Base-by-base conservation (phyloP, 2,113 vertebrate genomes). In the Lophochroa leadbeateri region DNA sequence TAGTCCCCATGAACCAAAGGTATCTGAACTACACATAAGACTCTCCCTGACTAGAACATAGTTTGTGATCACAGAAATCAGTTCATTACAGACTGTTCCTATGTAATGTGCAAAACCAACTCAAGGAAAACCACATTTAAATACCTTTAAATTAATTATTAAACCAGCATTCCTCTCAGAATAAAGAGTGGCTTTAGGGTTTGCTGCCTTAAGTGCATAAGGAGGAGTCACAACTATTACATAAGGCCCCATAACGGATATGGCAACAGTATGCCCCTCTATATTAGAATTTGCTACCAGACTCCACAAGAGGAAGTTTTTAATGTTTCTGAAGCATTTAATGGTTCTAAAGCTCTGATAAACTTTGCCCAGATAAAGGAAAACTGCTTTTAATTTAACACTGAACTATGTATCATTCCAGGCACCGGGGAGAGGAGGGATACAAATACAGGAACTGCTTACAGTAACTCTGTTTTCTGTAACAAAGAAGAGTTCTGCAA, bases 401-500 rank as follows among this genome's bases (percentile, higher is more conserved):
- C 35, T 25, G 64, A 72, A 76, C 53, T 70, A 46, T 2, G 2
- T 21, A 14, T 44, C 23, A 17, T 50, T 81, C 14, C 28, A 77
- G 89, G 47, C 33, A 23, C 79, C 14, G 33, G 58, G 47, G 37
- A 74, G 41, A 86, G 29, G 44, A 35, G 31, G 17, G 50, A 55
- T 5, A 43, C 9, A 44, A 25, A 18, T 1, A 21, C 9, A 83
- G 49, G 44, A 46, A 19, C 5, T 47, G 81, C 99, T 99, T 97
- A 99, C 99, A 83, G 97, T 97, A 64, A 99, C 99, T 57, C 98
- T 98, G 95, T 98, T 98, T 96, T 99, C 99, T 1, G 99, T 98
- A 11, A 99, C 97, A 58, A 99, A 99, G 98, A 99, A 99, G 83
- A 99, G 99, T 64, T 99, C 99, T 1, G 99, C 99, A 85, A 99